Evolutionary conservation across 2,797 vertebrate genomes (phyloP).

Genomic region (Morelia viridis): DNA sequence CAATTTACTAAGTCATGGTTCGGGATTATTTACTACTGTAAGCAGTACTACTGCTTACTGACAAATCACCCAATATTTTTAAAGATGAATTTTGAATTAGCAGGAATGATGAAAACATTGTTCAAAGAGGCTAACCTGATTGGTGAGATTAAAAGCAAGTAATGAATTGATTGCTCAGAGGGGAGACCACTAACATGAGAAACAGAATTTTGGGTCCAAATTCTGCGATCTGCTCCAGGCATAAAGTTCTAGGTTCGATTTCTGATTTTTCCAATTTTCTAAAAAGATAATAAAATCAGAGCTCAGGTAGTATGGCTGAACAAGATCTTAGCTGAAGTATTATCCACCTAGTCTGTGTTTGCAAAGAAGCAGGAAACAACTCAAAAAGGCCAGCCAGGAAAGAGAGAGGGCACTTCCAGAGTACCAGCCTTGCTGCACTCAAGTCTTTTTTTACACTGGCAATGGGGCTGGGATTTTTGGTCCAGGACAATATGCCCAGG

Average conservation of each 20-base stretch:
- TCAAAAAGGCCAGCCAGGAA: neutral
- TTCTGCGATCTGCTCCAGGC: neutral
- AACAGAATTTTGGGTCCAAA: neutral
- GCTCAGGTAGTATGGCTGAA: neutral
- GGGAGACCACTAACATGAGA: neutral
- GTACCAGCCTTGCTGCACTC: too few species aligned
- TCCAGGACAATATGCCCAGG: too few species aligned
- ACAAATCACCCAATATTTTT: neutral
- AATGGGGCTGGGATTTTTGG: too few species aligned
- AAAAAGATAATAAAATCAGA: neutral
- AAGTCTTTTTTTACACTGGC: too few species aligned
- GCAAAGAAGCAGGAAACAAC: neutral
- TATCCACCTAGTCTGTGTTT: neutral
- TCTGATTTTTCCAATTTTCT: neutral
- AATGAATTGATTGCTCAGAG: neutral
- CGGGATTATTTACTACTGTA: neutral
- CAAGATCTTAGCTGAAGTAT: neutral
- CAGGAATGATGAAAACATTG: neutral
- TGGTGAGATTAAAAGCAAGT: neutral
- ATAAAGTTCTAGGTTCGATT: neutral
- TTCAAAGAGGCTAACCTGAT: neutral
- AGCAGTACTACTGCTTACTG: neutral
- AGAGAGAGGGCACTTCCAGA: too few species aligned
- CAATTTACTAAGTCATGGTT: slow-evolving; percentile 22
- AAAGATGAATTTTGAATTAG: neutral